Evolutionary conservation across 2,888 invertebrate genomes (phyloP), one percentile per base, ranked within the genome.

Genomic region (Epinotia bilunana): DNA sequence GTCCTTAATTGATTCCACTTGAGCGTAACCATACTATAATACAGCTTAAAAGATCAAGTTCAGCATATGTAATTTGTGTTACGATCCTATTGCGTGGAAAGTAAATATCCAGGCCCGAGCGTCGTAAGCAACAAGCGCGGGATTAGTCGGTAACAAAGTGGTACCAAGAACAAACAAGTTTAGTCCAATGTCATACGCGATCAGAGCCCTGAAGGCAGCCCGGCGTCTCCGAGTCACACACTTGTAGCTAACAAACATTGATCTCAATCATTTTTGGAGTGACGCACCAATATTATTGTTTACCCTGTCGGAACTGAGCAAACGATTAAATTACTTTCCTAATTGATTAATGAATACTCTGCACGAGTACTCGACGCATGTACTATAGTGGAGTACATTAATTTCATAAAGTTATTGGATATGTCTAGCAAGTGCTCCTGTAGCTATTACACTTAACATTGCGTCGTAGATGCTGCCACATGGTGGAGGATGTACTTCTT

Each of bases 101-200:
- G 55, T 75, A 53, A 71, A 55, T n/a, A 58, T 39, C 33, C 3
- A 57, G 33, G 12, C 23, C 13, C 71, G 12, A n/a, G 61, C 5
- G 2, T 7, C 28, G 39, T 62, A 46, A 5, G 65, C 57, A 62
- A 67, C 71, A 65, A 67, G 71, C 60, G 53, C 60, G 53, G 33
- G 55, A 75, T 75, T 75, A 72, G 61, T 72, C 55, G 71, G 60
- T 28, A 62, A 72, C 71, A 75, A 72, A 72, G 67, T 74, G 74
- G 58, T 71, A 63, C 58, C 65, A 75, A 75, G 71, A 72, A 72
- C 71, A 67, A 71, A 71, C 61, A 74, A 74, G 74, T 64, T 70
- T 20, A 57, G 68, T 57, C 33, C 20, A 70, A 53, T 61, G 65
- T 43, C 74, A 60, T 64, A 39, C 16, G 71, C 43, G 69, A 16